Evolutionary conservation across 2,797 vertebrate genomes (phyloP), one percentile per base, ranked within the genome.

Genomic region (Gymnodraco acuticeps): DNA sequence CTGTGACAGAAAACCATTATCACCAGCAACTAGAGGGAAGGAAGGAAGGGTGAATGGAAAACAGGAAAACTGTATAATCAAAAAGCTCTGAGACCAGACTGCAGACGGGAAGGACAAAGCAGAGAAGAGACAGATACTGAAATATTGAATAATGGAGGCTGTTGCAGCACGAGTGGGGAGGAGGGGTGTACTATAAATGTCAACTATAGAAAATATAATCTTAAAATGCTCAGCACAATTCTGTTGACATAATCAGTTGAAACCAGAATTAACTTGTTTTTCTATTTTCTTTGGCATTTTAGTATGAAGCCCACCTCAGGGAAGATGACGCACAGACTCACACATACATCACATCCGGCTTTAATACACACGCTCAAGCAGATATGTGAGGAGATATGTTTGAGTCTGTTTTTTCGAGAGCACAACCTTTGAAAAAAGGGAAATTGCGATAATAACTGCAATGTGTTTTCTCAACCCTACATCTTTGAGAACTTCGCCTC

Each of bases 1-100:
- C 66, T 58, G 14, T 80, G 77, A 84, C 69, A 80, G 59, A 87
- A 89, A 84, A 66, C 75, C 71, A 87, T 90, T 85, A 89, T 81
- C 53, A 52, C 58, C 75, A 74, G 79, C 75, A 75, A 75, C 66
- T 42, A 63, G 6, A 38, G 64, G 45, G 46, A 46, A 59, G 41
- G 59, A 62, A 69, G 45, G 59, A 62, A 69, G 45, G 65, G 47
- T 67, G 62, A 74, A 80, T 78, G 46, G 47, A 82, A 76, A 83
- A 75, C 42, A 64, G 46, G 48, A 50, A 62, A 72, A 68, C 71
- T 58, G 23, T 82, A 64, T 68, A 80, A 79, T 76, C 61, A 80
- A 38, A 61, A 52, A 70, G 54, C 71, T 77, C 45, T 71, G 17
- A 71, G 62, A 64, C 70, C 52, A 65, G 55, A 75, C 47, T 55